Base-by-base conservation (phyloP, 2,113 vertebrate species). In the Hymenochirus boettgeri region DNA sequence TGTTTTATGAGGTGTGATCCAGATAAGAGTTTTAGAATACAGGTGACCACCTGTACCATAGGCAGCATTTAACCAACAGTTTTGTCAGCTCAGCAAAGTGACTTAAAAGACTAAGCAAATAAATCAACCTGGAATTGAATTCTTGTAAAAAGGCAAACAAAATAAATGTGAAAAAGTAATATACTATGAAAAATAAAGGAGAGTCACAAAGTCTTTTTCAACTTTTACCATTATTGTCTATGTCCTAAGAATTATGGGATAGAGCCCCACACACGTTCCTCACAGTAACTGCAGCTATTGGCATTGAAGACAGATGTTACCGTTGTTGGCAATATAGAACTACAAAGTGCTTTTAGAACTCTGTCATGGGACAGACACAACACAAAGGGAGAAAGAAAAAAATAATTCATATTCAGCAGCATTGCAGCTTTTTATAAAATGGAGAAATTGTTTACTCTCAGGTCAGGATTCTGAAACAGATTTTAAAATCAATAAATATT, bases 321-420 rank as follows among this genome's bases (percentile, higher is more conserved):
- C 81, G 82, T n/a, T 82, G 83, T 95, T 93, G 92, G 92, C 92
- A 95, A 93, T 88, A 79, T 89, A 90, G 89, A 90, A 89, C 85
- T 88, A 90, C 91, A 98, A 97, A 98, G 95, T 97, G 94, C 94
- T 94, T 90, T 60, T 83, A 76, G 83, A 81, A 75, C 85, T 82
- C 88, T 83, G 82, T 80, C 80, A 61, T 73, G 72, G 25, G 83
- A 86, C 81, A 86, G 85, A 77, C 71, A 80, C 74, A 84, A 82
- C 55, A 72, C 45, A 51, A 15, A 47, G 17, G 21, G 18, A 47
- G 65, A 23, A 48, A 52, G 22, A 60, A 61, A 37, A 26, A 75
- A 69, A 78, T 70, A 78, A 79, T 77, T 75, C 79, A 81, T 79
- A 86, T 78, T 79, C 75, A 76, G 57, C 65, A 69, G 56, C 65